A percentile compares a stretch with the other conserved stretches of the same genome.
phyloP scores from a whole-genome alignment of 92 coral and sea anemone species.

The Zoanthus gigantus region DNA sequence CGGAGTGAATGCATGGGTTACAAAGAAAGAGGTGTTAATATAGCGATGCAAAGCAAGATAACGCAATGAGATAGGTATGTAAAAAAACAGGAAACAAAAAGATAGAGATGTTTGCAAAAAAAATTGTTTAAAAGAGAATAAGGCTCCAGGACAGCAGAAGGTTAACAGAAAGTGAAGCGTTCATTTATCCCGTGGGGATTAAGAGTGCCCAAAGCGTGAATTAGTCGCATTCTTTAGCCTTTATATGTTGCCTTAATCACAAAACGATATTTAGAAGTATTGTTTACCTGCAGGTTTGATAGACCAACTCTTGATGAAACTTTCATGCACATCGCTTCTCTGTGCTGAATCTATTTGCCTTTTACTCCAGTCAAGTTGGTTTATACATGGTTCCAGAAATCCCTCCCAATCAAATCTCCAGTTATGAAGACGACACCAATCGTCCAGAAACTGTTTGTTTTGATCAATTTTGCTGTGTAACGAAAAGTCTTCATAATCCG shows the following conservation, averaged over 20 bases:
- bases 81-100: not conserved
- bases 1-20: too few species aligned
- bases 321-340: conserved; percentile 52
- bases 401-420: conserved; percentile 68
- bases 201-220: not conserved
- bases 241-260: not conserved
- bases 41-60: too few species aligned
- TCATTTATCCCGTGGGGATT: too few species aligned
- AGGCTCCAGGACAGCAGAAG: too few species aligned
- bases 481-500: not conserved
- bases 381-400: conserved; percentile 49
- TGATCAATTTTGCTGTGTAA: not conserved
- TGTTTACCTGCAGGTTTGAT: conserved; percentile 57
- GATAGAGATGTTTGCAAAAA: too few species aligned
- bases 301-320: conserved; percentile 55
- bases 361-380: conserved; percentile 56
- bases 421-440: conserved; percentile 67
- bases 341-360: conserved; percentile 38
- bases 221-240: too few species aligned
- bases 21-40: too few species aligned
- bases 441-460: conserved; percentile 34
- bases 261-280: not conserved
- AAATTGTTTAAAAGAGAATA: too few species aligned
- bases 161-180: too few species aligned
- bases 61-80: not conserved